Conservation (phyloP, 2,113 vertebrate genomes). For the Oryzias melastigma region DNA sequence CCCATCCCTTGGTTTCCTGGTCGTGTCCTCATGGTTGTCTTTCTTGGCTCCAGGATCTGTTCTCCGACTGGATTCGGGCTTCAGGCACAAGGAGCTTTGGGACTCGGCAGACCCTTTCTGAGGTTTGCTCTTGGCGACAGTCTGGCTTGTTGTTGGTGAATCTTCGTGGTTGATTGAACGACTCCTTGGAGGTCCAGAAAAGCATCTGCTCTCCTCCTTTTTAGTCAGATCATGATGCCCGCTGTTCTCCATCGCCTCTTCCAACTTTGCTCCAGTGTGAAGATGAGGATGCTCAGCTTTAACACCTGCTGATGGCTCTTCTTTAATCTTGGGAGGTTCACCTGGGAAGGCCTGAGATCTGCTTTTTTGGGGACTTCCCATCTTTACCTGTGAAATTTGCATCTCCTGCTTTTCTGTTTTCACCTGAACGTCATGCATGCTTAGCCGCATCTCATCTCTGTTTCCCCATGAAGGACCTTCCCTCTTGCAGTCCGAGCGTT, state of each 20-base stretch:
- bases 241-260: no score
- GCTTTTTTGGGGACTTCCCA: constrained; percentile 22
- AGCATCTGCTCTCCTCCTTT: constrained; percentile 44
- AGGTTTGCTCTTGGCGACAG: constrained; percentile 65
- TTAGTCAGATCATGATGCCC: no score
- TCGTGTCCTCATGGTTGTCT: constrained; percentile 68
- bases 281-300: constrained; percentile 4
- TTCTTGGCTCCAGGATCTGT: constrained; percentile 13
- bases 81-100: no score
- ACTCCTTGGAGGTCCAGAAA: constrained; percentile 25
- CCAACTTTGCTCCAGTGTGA: no score
- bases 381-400: constrained; percentile 29
- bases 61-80: background rate
- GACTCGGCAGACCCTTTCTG: constrained; percentile 37
- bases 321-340: constrained; percentile 25
- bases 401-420: constrained; percentile 59
- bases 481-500: constrained; percentile 3
- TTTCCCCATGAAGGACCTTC: constrained; percentile 9
- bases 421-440: constrained; percentile 18
- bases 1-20: constrained; percentile 70
- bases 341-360: constrained; percentile 3
- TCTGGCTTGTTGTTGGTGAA: constrained; percentile 68
- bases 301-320: constrained; percentile 17
- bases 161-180: constrained; percentile 28
- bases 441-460: constrained; percentile 7